Base-by-base conservation (phyloP, 2,113 vertebrate genomes). In the Phylloscopus whistleri region DNA sequence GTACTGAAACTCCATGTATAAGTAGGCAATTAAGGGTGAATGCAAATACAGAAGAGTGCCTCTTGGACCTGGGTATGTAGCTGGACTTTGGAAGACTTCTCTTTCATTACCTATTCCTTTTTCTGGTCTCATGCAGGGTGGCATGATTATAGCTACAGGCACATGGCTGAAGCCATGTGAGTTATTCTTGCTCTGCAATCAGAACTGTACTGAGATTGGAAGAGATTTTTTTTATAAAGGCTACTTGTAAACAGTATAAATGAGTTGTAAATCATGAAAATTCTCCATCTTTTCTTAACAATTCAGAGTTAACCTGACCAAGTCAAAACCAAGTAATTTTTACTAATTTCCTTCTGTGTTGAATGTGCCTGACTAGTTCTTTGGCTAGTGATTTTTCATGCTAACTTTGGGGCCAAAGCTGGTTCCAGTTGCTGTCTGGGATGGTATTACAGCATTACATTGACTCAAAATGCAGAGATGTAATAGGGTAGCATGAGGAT, bases 11-110 rank as follows among this genome's bases (percentile, higher is more conserved):
- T 86, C 72, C 3, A 9, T 60, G 44, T 60, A 1, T 48, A 33
- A 87, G 24, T 4, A 67, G 81, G 67, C 59, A 90, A 6, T 93
- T 78, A 75, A 81, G 33, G 48, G 39, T 87, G 73, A 89, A 66
- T 76, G 46, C 66, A 73, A 82, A 82, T 94, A n/a, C 11, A 73
- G 27, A 75, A 68, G 30, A 66, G 20, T 60, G 66, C 58, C n/a
- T 76, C 67, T 91, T 75, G 88, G 69, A 84, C 82, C 56, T 63
- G 82, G 48, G 28, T 48, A 30, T 26, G n/a, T 35, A 52, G 48
- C 31, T 96, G 93, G 77, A 82, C 89, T 96, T 94, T 82, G 74
- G 87, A 94, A 96, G 46, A 35, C 30, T 73, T 60, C 3, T 10
- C 11, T 16, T 35, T 30, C 19, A 35, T 84, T 55, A 39, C 31